A percentile compares a stretch with the other conserved stretches of the same genome.
These are phyloP conservation scores for Melanchra persicariae DNA, from an alignment of 2,888 invertebrate species.

Conservation along the genomic window DNA sequence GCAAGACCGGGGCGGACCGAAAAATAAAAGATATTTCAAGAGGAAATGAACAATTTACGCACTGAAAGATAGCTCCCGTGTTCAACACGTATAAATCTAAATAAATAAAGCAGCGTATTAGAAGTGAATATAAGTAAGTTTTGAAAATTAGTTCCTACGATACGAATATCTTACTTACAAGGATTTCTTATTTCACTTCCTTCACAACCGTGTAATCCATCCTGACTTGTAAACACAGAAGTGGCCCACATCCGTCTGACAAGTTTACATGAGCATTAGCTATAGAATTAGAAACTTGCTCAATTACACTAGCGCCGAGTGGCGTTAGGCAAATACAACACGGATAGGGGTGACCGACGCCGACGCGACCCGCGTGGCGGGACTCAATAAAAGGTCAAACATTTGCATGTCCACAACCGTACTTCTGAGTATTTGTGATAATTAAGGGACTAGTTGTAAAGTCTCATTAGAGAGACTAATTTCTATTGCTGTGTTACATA, in stretches of 20 bases:
- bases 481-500: slow-evolving; percentile 11
- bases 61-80: background rate
- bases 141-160: background rate
- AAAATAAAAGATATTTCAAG: background rate
- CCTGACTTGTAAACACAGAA: background rate
- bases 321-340: slow-evolving; percentile 37
- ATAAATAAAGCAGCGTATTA: background rate
- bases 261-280: slow-evolving; percentile 20
- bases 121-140: background rate
- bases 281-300: slow-evolving; percentile 48
- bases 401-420: slow-evolving; percentile 32
- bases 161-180: too few species aligned
- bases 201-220: background rate
- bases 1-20: background rate
- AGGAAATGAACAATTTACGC: background rate
- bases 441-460: slow-evolving; percentile 32
- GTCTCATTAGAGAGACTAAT: slow-evolving; percentile 13
- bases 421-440: slow-evolving; percentile 17
- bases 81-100: background rate
- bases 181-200: background rate
- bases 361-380: background rate
- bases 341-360: slow-evolving; percentile 17
- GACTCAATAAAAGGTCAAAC: slow-evolving; percentile 42
- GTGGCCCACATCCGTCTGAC: slow-evolving; percentile 7
- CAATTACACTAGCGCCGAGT: slow-evolving; percentile 40